Percentiles rank a stretch among this genome's conserved stretches.
These are phyloP conservation scores for Orthosia gothica DNA, from an alignment of 2,888 invertebrate species.

Conservation along the genomic window DNA sequence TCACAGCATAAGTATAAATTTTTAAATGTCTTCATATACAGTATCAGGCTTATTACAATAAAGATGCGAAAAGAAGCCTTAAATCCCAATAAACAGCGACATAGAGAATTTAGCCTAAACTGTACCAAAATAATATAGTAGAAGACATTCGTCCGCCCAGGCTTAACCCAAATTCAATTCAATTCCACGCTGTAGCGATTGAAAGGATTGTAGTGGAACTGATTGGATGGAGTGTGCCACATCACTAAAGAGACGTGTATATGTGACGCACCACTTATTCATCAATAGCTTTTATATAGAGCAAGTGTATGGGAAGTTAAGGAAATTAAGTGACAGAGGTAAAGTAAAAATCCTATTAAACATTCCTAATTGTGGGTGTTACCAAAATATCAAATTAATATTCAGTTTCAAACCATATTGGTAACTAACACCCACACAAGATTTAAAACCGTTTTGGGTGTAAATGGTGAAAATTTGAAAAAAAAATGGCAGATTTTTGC, in stretches of 20 bases:
- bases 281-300: not conserved
- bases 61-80: not conserved
- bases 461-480: too few species aligned
- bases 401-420: not conserved
- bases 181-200: conserved; percentile 38
- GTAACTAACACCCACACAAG: not conserved
- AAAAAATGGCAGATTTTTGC: not conserved
- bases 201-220: too few species aligned
- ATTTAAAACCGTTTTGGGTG: not conserved
- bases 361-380: not conserved
- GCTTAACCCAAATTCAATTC: conserved; percentile 47
- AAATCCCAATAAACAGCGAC: too few species aligned
- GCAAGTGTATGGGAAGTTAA: too few species aligned
- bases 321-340: too few species aligned
- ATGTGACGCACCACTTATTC: conserved; percentile 1
- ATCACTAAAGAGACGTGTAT: conserved; percentile 12
- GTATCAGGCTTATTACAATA: not conserved
- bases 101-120: conserved; percentile 11
- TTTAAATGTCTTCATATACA: too few species aligned
- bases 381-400: conserved; percentile 8
- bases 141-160: conserved; percentile 13
- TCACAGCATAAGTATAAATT: too few species aligned
- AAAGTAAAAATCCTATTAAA: too few species aligned
- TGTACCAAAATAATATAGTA: conserved; percentile 23
- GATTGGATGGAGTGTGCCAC: conserved; percentile 39